These are phyloP conservation scores for Girardia tigrina DNA, from an alignment of 2,888 invertebrate species.

Conservation along the genomic window DNA sequence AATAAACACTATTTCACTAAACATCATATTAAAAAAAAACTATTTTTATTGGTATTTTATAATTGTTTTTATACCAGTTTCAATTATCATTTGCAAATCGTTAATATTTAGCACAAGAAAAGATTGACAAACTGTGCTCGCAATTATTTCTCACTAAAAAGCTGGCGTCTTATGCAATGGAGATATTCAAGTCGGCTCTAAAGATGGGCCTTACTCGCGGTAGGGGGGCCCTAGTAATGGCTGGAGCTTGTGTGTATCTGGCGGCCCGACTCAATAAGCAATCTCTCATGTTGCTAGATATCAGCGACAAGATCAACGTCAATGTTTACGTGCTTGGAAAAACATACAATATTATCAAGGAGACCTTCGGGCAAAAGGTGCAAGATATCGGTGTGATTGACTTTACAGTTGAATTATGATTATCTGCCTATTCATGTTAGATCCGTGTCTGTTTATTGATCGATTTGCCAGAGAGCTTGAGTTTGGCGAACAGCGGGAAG, in stretches of 20 bases:
- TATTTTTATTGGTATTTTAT: no score
- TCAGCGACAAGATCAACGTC: conserved; percentile 79
- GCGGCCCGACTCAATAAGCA: conserved; percentile 87
- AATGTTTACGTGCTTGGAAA: conserved; percentile 87
- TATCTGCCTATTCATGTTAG: no score
- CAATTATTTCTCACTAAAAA: conserved; percentile 74
- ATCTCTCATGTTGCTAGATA: conserved; percentile 84
- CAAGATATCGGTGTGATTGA: no score
- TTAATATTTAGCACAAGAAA: conserved; percentile 24
- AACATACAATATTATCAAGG: conserved; percentile 57
- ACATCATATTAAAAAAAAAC: no score
- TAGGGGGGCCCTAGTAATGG: conserved; percentile 71
- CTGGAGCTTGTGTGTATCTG: conserved; percentile 91
- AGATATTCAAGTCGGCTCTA: conserved; percentile 52
- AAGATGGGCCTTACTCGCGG: conserved; percentile 62
- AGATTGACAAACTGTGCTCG: conserved; percentile 67
- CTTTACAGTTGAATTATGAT: no score
- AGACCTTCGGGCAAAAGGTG: background rate
- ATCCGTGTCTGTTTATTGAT: conserved; percentile 86
- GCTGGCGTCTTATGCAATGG: conserved; percentile 72
- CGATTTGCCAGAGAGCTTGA: conserved; percentile 82
- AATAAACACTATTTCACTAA: no score
- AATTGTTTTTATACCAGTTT: no score
- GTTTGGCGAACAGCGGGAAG: conserved; percentile 77
- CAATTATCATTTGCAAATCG: no score